Base-by-base conservation (phyloP, 2,113 vertebrate genomes). In the Odobenus rosmarus region DNA sequence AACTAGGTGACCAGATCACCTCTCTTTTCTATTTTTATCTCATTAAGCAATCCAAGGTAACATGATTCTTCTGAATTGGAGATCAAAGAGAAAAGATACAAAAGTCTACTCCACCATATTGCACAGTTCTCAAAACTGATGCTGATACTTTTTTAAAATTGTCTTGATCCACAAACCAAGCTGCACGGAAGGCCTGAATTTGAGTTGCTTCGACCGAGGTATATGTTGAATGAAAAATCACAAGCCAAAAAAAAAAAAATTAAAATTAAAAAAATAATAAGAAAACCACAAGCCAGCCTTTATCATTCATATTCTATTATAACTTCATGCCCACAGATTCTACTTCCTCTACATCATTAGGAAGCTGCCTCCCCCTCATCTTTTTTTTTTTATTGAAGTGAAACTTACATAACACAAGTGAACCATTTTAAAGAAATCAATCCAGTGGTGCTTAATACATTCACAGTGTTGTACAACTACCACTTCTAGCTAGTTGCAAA, bases 1-100 rank as follows among this genome's bases (percentile, higher is more conserved):
- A 97, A 83, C n/a, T 53, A 80, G 88, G 55, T 93, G 69, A 95
- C 49, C 23, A 49, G 74, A 31, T 96, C 88, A 90, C 13, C 9
- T 28, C 83, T 76, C 21, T 53, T 61, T 88, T 90, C 77, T 77
- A 74, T 26, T 53, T 98, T 93, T 93, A 61, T 64, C 82, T 96
- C 86, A 69, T 79, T 64, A 39, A 92, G 85, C 92, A 71, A 0
- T 79, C 36, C 57, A 0, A 39, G 55, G 59, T 74, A 15, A 67
- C 28, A 57, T 7, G 61, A 88, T 36, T 93, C 83, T 91, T 74
- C 82, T 81, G 80, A n/a, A 85, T 23, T 36, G 16, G 55, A 39
- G 59, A 49, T 51, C 69, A 94, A n/a, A 92, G 31, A 93, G 36
- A 91, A 88, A 36, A 93, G 80, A 92, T 95, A 57, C 7, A 96